Evolutionary conservation across 2,113 vertebrate genomes (phyloP), one percentile per base, ranked within the genome.

Genomic region (Notothenia rossii): DNA sequence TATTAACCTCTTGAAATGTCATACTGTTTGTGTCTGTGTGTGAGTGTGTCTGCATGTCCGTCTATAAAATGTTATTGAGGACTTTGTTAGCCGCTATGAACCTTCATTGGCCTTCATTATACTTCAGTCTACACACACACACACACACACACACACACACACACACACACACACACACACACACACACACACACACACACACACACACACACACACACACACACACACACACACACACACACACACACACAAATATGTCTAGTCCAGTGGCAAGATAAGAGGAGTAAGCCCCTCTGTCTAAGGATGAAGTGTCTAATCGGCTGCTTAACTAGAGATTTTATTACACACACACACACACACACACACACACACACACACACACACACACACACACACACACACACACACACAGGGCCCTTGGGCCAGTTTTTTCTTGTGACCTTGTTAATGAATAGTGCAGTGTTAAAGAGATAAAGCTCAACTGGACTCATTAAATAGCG

Each of bases 1-100:
- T 77, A 83, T 90, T 91, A 91, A 88, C 86, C 88, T 82, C 72
- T 7, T 83, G 67, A 89, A 81, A 91, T 84, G 82, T 77, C 67
- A 72, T 46, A 71, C 72, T 72, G 68, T 76, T 56, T 58, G 20
- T 33, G 59, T 55, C n/a, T 14, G 12, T 61, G 56, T 54, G 22
- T 54, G 54, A 45, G 17, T 22, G 10, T 46, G 70, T 50, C 48
- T 82, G 62, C 58, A 56, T 20, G 18, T 7, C 20, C 54, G 72
- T 55, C 45, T 70, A 29, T 81, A 0, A 80, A 82, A 50, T 75
- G 63, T 79, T 82, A 70, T 81, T 69, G 60, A 18, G 36, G n/a
- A 10, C 69, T 63, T 64, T 76, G 45, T 75, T 51, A 18, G 36
- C 29, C 1, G 18, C 75, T 51, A 69, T 86, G 77, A 88, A 82